Evolutionary conservation across 2,113 vertebrate genomes (phyloP).

Genomic region (Pantherophis guttatus): DNA sequence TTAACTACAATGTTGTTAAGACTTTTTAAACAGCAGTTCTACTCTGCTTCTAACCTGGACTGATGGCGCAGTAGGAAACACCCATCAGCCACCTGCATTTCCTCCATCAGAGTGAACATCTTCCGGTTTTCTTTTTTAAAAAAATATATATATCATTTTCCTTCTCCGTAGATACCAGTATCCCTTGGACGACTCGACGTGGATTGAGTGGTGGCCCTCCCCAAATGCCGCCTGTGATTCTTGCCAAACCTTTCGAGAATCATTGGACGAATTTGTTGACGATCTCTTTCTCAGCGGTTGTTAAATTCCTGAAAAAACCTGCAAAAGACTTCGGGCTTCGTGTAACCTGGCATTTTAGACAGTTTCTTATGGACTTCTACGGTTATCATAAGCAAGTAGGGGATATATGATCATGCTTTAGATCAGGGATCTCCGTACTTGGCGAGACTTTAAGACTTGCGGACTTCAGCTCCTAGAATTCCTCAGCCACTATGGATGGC

Average conservation of each 20-base stretch:
- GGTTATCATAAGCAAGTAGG: neutral
- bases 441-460: neutral
- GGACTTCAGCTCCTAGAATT: neutral
- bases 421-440: neutral
- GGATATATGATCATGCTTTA: neutral
- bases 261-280: constrained; percentile 67
- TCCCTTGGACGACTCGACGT: constrained; percentile 82
- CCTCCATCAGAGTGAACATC: neutral
- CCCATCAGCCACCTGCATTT: too few species aligned
- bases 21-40: neutral
- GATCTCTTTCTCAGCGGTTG: constrained; percentile 72
- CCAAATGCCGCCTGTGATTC: constrained; percentile 42
- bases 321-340: neutral
- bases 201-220: constrained; percentile 84
- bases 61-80: neutral
- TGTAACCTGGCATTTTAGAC: neutral
- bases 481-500: neutral
- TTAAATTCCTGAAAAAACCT: constrained; percentile 23
- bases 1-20: neutral
- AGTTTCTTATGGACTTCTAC: neutral
- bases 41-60: neutral
- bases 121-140: neutral
- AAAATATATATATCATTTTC: neutral
- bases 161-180: constrained; percentile 79
- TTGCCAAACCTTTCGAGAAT: constrained; percentile 61